Evolutionary conservation across 1,140 invertebrate species (phyloP), one percentile per base, ranked within the genome.

Genomic region (Magallana ariakensis): DNA sequence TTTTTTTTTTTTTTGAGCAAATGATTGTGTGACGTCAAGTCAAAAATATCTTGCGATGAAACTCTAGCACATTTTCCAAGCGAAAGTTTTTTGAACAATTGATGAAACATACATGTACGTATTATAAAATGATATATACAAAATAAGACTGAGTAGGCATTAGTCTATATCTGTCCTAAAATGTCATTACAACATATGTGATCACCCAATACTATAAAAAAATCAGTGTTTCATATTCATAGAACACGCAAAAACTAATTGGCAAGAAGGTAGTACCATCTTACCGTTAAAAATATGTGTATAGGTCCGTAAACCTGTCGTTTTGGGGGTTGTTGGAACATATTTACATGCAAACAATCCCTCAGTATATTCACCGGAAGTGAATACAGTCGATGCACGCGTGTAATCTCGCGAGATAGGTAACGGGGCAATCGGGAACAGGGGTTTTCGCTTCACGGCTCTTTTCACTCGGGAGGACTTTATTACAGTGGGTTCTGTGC

Each of bases 331-430:
- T 19, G 22, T 26, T 75, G 22, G 11, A 9, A 26, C 66, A 75
- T 75, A 75, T 75, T 70, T 26, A 75, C 66, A 75, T 33, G 22
- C 66, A 75, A 19, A 75, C 66, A 26, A 75, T 75, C 66, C 9
- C 22, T 0, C 33, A 75, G 6, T 26, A 75, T 75, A 75, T 75
- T 75, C 66, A 75, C 66, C 66, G 66, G 66, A 75, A 75, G 66
- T 75, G 66, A 75, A 75, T 75, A 75, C 66, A 75, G 26, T 75
- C 66, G 66, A 26, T 75, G 66, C 66, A 75, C 66, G 22, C 66
- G 66, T 75, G 66, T 75, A 75, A 75, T 75, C 66, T 75, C 66
- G 66, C 22, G 66, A 75, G 66, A 75, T 75, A 26, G 66, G 66
- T 75, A 75, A 75, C 66, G 22, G 33, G 33, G 33, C 33, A 46